Evolutionary conservation across 2,797 vertebrate genomes (phyloP).

Genomic region (Melanotaenia maccullochi): DNA sequence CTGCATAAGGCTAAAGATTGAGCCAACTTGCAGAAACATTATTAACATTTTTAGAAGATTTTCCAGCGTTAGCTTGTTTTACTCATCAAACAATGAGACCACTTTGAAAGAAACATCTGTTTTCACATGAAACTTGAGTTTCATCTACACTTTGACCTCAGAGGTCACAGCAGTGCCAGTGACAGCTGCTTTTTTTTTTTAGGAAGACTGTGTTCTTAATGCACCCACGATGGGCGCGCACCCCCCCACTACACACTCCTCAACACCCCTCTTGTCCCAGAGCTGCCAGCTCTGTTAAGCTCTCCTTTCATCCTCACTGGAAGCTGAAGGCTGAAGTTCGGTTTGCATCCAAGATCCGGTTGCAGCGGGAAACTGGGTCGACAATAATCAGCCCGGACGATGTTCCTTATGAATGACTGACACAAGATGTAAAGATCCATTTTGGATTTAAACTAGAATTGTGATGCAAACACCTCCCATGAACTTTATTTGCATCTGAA

Average conservation of each 20-base stretch:
- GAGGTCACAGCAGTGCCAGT: conserved; percentile 9
- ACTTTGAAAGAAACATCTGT: background rate
- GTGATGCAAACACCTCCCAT: background rate
- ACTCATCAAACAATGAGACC: background rate
- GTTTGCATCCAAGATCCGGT: conserved; percentile 47
- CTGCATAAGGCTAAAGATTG: background rate
- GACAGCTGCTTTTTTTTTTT: conserved; percentile 24
- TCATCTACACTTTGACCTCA: conserved; percentile 29
- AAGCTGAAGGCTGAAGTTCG: conserved; percentile 46
- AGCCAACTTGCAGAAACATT: background rate
- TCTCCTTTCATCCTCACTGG: conserved; percentile 52
- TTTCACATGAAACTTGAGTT: background rate
- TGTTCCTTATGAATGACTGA: background rate
- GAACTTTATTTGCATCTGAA: too few relatives aligned
- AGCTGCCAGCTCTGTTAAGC: conserved; percentile 29
- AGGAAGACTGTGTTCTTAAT: conserved; percentile 43
- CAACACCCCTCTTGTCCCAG: conserved; percentile 14
- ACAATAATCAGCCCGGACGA: background rate
- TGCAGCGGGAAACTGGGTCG: conserved; percentile 51
- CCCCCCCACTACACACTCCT: background rate
- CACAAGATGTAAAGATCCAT: conserved; percentile 3
- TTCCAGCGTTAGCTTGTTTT: background rate
- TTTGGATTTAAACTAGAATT: background rate
- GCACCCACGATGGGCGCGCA: background rate
- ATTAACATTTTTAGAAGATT: background rate